Conservation (phyloP, 2,113 vertebrate species). For the Pavo muticus region DNA sequence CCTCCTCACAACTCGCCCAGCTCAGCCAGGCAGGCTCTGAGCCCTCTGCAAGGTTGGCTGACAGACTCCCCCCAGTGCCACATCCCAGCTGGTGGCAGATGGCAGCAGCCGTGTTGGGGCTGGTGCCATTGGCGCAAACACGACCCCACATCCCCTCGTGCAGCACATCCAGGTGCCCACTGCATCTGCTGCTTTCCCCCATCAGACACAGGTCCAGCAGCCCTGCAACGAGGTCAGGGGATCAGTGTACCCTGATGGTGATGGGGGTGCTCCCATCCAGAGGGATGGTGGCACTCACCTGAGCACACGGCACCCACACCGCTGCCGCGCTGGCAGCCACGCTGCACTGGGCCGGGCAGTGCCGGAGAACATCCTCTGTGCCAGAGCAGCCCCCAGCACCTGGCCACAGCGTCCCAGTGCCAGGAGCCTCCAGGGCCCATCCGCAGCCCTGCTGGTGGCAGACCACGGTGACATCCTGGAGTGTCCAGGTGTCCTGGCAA, state of each 20-base stretch:
- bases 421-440: neutral
- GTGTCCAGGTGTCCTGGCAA: slow-evolving; percentile 11
- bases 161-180: neutral
- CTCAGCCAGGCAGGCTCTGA: neutral
- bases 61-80: rapidly evolving
- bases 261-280: neutral
- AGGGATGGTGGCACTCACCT: neutral
- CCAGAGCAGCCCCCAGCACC: neutral
- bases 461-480: neutral
- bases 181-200: neutral
- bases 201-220: neutral
- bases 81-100: slow-evolving; percentile 15
- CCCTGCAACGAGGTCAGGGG: neutral
- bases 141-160: neutral
- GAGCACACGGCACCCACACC: neutral
- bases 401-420: neutral
- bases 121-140: neutral
- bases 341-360: neutral
- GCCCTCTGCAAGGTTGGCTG: rapidly evolving
- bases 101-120: rapidly evolving
- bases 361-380: neutral
- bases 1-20: slow-evolving; percentile 5
- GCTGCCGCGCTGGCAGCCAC: rapidly evolving
- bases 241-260: neutral
- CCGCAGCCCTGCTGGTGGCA: neutral